Conservation (phyloP, 2,888 invertebrate species). For the Papilio gigon region DNA sequence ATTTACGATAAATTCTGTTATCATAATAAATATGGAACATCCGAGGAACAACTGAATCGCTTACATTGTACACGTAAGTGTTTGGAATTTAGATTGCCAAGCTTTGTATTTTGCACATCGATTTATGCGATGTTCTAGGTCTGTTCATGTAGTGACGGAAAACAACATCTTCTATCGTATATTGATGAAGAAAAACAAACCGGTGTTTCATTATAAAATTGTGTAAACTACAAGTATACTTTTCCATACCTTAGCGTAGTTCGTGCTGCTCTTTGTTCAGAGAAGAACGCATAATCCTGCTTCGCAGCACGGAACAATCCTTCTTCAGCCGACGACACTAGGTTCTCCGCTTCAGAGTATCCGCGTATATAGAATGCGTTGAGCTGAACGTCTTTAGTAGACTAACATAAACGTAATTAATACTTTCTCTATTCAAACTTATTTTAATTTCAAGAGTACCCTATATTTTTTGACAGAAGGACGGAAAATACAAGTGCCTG, state of each 20-base stretch:
- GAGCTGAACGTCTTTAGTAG: constrained; percentile 79
- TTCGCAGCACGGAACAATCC: constrained; percentile 80
- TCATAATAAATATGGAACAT: neutral
- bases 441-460: too few relatives aligned
- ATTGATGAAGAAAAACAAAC: neutral
- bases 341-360: constrained; percentile 76
- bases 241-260: constrained; percentile 66
- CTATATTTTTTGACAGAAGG: too few relatives aligned
- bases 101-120: neutral
- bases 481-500: too few relatives aligned
- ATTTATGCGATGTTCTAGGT: constrained; percentile 1
- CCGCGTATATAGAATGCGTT: constrained; percentile 81
- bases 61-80: neutral
- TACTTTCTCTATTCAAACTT: neutral
- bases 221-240: neutral
- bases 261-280: constrained; percentile 83
- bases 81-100: constrained; percentile 1
- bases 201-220: neutral
- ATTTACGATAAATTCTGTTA: neutral
- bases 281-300: constrained; percentile 85
- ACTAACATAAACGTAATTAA: constrained; percentile 54
- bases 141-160: neutral
- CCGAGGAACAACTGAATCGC: constrained; percentile 8
- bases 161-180: neutral
- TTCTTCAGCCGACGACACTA: constrained; percentile 76